Evolutionary conservation across 2,888 invertebrate species (phyloP).

Genomic region (Tachina lurida): DNA sequence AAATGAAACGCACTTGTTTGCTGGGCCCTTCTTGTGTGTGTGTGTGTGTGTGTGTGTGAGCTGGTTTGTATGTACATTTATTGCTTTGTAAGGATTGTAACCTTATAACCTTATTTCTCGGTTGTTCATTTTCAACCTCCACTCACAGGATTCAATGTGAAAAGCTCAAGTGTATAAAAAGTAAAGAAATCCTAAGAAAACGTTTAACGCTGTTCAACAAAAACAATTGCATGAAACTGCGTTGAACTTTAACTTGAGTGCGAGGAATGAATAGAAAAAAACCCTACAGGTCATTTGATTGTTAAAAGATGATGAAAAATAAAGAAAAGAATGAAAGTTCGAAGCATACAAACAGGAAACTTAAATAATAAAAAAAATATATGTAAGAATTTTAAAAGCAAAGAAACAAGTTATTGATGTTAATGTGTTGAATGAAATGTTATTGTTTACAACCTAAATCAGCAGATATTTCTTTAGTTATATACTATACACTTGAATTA

Average conservation of each 20-base stretch:
- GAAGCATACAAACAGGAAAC: constrained; percentile 20
- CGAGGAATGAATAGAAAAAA: constrained; percentile 29
- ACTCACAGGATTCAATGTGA: constrained; percentile 28
- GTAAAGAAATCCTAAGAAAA: constrained; percentile 63
- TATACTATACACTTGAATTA: constrained; percentile 33
- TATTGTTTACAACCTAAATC: constrained; percentile 61
- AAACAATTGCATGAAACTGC: constrained; percentile 30
- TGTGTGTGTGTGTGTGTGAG: neutral
- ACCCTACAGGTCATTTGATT: constrained; percentile 67
- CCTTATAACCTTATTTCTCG: constrained; percentile 75
- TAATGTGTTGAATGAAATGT: constrained; percentile 57
- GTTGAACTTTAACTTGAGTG: constrained; percentile 38
- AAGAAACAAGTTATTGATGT: constrained; percentile 42
- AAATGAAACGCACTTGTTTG: neutral
- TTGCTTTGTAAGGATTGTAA: constrained; percentile 70
- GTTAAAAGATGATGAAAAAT: constrained; percentile 51
- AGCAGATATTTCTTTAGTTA: neutral
- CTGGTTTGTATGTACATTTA: constrained; percentile 14
- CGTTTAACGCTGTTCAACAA: constrained; percentile 44
- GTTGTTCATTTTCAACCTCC: constrained; percentile 11
- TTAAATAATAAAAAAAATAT: constrained; percentile 44
- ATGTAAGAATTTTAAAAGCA: constrained; percentile 26
- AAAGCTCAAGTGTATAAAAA: constrained; percentile 62
- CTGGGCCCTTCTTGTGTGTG: constrained; percentile 9
- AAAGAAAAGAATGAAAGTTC: neutral